Evolutionary conservation across 2,797 vertebrate genomes (phyloP), one percentile per base, ranked within the genome.

Genomic region (Gila robusta): DNA sequence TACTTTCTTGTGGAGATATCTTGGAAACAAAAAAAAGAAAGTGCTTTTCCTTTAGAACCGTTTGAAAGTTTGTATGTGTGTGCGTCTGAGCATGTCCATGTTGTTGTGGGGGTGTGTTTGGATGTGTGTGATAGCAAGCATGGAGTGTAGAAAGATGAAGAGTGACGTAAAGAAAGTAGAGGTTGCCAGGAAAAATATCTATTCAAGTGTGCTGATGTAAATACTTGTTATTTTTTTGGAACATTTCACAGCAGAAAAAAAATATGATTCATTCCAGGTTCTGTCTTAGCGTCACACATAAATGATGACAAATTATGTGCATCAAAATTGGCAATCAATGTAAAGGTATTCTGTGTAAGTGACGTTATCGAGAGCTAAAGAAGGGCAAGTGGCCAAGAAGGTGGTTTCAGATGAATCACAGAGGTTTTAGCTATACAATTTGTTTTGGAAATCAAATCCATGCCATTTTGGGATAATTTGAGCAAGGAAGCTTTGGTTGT

Each of bases 201-300:
- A 82, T 72, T 84, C 74, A 87, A 79, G 62, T 59, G 72, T 83
- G 87, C 76, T 76, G 76, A 41, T 90, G 87, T 91, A 91, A 85
- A 89, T 91, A 76, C 44, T 88, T 66, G 79, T 82, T 44, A 72
- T 85, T 81, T 86, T 47, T 86, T 89, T 85, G 35, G 72, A 86
- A 21, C 47, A 32, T 67, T 56, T 83, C 26, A 69, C 47, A 62
- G 59, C 28, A 19, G 8, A 19, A 69, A n/a, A 28, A 77, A 72
- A 41, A 80, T 72, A 67, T 54, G 21, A 62, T 79, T 81, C 64
- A 73, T 67, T 82, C 49, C 83, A 71, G 44, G 54, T 78, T 80
- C 37, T 76, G 73, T 86, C 49, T 88, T 84, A 64, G 54, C 81
- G 26, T 82, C 81, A 37, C 52, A 87, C 59, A 56, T 71, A 69